Evolutionary conservation across 1,140 invertebrate species (phyloP), one percentile per base, ranked within the genome.

Genomic region (Euschistus heros): DNA sequence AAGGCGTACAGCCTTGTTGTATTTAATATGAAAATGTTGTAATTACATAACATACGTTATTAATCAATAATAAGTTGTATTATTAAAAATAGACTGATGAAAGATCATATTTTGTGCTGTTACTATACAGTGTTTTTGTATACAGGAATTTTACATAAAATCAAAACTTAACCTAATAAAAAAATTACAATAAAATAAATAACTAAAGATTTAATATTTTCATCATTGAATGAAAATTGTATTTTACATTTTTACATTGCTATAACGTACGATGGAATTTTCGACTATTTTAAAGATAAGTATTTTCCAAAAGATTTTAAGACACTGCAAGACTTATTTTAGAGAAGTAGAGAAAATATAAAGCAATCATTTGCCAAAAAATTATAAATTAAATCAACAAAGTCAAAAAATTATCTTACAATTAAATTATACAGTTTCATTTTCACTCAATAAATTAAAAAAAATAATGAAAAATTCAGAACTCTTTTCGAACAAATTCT

Each of bases 111-210:
- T 65, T 65, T 65, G 64, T 65, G 64, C 64, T 60, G n/a, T 61
- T 60, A 65, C 47, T 44, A 60, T 65, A 65, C 64, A 65, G 64
- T 65, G 64, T 65, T 61, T n/a, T 54, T 60, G 42, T 65, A 60
- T 27, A 65, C 27, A 64, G 52, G 26, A 65, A 60, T 52, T 44
- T 22, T 65, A 65, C 63, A 57, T 8, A 57, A 7, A 46, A 62
- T 27, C n/a, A 24, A 26, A 60, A 4, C 22, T 62, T 44, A 22
- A 18, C 18, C 61, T 33, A 33, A 18, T 10, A 33, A 62, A 22
- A 37, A 52, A 18, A 18, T 4, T 52, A 22, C 6, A 22, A 17
- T 54, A 54, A 26, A 8, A 54, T 54, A 33, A 20, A n/a, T 14
- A 26, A n/a, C n/a, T 10, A 14, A 62, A 44, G 17, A 18, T n/a